These are phyloP conservation scores for Pyrrhia umbra DNA, from an alignment of 2,888 invertebrate genomes.

Conservation along the genomic window DNA sequence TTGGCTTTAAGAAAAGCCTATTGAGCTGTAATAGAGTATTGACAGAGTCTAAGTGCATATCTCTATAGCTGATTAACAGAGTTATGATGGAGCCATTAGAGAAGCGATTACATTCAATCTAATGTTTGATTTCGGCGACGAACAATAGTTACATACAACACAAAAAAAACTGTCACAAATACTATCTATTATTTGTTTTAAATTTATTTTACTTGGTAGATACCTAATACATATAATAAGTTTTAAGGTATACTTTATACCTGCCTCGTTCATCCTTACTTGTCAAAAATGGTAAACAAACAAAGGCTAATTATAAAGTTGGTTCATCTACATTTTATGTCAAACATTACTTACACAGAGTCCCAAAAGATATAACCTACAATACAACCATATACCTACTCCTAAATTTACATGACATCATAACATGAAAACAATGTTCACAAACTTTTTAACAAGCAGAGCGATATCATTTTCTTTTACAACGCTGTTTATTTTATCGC, in stretches of 20 bases:
- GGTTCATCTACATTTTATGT: background rate
- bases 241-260: too few species aligned
- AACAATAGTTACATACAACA: too few species aligned
- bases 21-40: slow-evolving; percentile 17
- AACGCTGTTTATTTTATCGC: slow-evolving; percentile 43
- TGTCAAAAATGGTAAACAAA: too few species aligned
- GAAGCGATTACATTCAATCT: background rate
- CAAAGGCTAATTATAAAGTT: too few species aligned
- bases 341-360: background rate
- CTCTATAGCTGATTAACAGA: slow-evolving; percentile 10
- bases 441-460: slow-evolving; percentile 56
- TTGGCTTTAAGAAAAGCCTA: slow-evolving; percentile 10
- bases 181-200: too few species aligned
- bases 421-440: slow-evolving; percentile 20
- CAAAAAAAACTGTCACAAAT: background rate
- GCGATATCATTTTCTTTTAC: slow-evolving; percentile 45
- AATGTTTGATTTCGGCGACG: background rate
- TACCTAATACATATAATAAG: too few species aligned
- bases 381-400: slow-evolving; percentile 5
- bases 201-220: too few species aligned
- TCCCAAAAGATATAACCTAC: background rate
- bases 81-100: slow-evolving; percentile 12
- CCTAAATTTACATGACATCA: background rate
- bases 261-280: too few species aligned
- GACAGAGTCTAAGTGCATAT: slow-evolving; percentile 18